These are phyloP conservation scores for Dynastes tityus DNA, from an alignment of 2,888 invertebrate genomes.

Conservation along the genomic window DNA sequence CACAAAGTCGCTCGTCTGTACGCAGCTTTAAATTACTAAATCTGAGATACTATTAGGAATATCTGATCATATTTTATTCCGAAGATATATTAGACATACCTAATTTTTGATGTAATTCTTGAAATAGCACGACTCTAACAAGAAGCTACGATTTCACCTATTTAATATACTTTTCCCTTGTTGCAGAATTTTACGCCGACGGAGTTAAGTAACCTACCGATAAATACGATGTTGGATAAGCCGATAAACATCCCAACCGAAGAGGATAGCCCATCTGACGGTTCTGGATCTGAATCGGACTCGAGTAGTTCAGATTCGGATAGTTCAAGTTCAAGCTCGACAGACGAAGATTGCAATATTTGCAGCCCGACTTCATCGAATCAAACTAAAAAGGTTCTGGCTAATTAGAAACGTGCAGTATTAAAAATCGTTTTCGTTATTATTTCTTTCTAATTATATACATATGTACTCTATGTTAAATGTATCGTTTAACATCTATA, in stretches of 20 bases:
- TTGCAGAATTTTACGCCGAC: constrained; percentile 79
- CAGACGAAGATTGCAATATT: constrained; percentile 53
- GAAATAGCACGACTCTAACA: too few relatives aligned
- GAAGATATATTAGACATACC: too few relatives aligned
- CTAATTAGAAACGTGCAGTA: constrained; percentile 50
- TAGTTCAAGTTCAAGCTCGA: constrained; percentile 62
- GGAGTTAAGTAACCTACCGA: constrained; percentile 92
- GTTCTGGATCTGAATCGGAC: constrained; percentile 71
- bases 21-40: too few relatives aligned
- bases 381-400: constrained; percentile 49
- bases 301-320: constrained; percentile 71
- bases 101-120: too few relatives aligned
- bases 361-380: constrained; percentile 45
- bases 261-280: constrained; percentile 72
- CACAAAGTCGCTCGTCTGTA: too few relatives aligned
- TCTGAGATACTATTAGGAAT: too few relatives aligned
- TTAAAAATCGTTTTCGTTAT: constrained; percentile 43
- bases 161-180: constrained; percentile 27
- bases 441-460: background rate
- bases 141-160: too few relatives aligned
- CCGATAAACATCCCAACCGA: constrained; percentile 73
- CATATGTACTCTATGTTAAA: constrained; percentile 16
- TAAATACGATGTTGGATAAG: constrained; percentile 89
- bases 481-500: constrained; percentile 31
- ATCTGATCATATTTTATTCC: too few relatives aligned